Base-by-base conservation (phyloP, 2,797 vertebrate genomes). In the Alauda arvensis region DNA sequence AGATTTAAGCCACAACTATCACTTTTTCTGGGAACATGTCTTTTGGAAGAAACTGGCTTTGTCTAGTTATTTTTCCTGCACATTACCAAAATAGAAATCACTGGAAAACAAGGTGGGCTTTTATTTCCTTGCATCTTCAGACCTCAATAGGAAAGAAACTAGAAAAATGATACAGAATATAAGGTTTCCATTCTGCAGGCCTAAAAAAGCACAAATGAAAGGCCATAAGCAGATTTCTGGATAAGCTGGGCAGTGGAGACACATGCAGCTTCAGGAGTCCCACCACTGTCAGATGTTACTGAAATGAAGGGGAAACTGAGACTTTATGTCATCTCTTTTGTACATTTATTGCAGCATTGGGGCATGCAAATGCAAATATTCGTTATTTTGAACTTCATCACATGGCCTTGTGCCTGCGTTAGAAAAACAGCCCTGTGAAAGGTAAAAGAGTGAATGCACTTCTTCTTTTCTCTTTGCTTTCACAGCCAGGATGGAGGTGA, bases 361-460 rank as follows among this genome's bases (percentile, higher is more conserved):
- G 94, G 90, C 49, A 48, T 40, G 81, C 77, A 95, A 95, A 95
- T 88, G 90, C 94, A 96, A 96, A 87, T 93, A 92, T 67, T 72
- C 61, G 81, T 93, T 94, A 92, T 91, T 96, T 96, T 95, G 93
- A 96, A 92, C 91, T 89, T 92, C 67, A 86, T 92, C 92, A 85
- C 78, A 77, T 23, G 81, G 92, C 90, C 4, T 0, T 77, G 79
- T 91, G 88, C 81, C 83, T 94, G 90, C 84, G 94, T 83, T 85
- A 89, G 91, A 62, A 93, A 95, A 93, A 91, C 67, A 79, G 77
- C n/a, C 61, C 94, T 88, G 88, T 85, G 91, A 94, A 96, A 96
- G 96, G 97, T 95, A 94, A 93, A 75, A 81, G 91, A 94, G 85
- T 76, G 94, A 97, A 97, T 95, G 93, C 89, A 95, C 86, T 91